phyloP scores from a whole-genome alignment of 2,797 vertebrate species.

The Allobates femoralis region DNA sequence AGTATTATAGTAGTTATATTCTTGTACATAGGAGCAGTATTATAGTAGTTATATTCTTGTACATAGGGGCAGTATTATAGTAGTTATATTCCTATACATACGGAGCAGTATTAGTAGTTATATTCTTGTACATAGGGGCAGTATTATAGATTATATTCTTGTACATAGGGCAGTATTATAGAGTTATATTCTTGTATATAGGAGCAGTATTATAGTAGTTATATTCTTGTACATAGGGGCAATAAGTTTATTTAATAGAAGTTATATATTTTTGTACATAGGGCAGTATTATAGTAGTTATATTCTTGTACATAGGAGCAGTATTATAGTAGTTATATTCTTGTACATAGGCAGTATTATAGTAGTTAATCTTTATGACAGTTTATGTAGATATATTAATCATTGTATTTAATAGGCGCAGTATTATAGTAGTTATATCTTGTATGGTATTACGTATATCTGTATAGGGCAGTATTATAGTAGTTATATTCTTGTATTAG shows the following conservation, averaged over 20 bases:
- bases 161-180: too few relatives aligned
- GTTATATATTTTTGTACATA: conserved; percentile 13
- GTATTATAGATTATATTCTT: too few relatives aligned
- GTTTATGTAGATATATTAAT: conserved; percentile 3
- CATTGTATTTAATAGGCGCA: conserved; percentile 8
- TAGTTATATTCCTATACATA: neutral
- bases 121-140: too few relatives aligned
- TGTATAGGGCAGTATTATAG: neutral
- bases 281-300: conserved; percentile 14
- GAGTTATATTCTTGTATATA: too few relatives aligned
- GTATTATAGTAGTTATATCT: too few relatives aligned
- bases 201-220: too few relatives aligned
- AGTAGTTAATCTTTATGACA: neutral
- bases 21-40: neutral
- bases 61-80: neutral
- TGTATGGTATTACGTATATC: neutral
- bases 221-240: too few relatives aligned
- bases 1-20: neutral
- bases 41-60: conserved; percentile 24
- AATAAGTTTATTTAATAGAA: too few relatives aligned
- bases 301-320: conserved; percentile 14
- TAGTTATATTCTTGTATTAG: conserved; percentile 12
- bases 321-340: conserved; percentile 14
- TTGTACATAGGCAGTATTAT: too few relatives aligned
- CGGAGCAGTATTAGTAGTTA: too few relatives aligned